phyloP scores from a whole-genome alignment of 2,113 vertebrate species.

The Reinhardtius hippoglossoides region DNA sequence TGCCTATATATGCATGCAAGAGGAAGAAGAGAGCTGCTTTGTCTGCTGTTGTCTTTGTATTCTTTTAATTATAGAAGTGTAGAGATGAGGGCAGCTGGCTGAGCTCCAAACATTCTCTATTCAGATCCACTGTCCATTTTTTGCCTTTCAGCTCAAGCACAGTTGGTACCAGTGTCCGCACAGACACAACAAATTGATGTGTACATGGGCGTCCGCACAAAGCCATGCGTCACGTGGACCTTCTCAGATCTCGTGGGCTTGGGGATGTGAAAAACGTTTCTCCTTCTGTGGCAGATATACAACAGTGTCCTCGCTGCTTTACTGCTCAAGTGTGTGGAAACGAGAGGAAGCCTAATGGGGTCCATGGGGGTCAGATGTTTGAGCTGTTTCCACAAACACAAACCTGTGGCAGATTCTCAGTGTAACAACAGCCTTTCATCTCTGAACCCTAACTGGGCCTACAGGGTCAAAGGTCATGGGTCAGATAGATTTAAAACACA shows the following conservation, averaged over 20 bases:
- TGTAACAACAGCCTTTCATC: too few relatives aligned
- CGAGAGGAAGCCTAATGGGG: conserved; percentile 4
- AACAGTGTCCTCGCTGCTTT: conserved; percentile 15
- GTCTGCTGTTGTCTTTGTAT: not conserved
- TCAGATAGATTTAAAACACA: too few relatives aligned
- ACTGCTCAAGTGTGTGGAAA: not conserved
- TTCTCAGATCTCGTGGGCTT: too few relatives aligned
- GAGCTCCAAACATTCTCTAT: not conserved
- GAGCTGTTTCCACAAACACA: conserved; percentile 3
- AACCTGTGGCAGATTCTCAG: not conserved
- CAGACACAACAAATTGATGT: not conserved
- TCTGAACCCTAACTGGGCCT: too few relatives aligned
- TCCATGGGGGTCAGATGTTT: conserved; percentile 37
- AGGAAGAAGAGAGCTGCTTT: not conserved
- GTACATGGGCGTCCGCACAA: not conserved
- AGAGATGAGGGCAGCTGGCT: not conserved
- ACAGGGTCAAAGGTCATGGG: too few relatives aligned
- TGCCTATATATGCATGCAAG: not conserved
- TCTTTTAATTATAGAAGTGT: not conserved
- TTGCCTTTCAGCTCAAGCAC: not conserved
- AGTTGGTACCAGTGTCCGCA: not conserved
- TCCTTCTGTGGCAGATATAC: conserved; percentile 26
- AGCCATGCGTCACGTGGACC: too few relatives aligned
- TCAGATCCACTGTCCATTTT: not conserved
- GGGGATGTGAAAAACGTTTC: too few relatives aligned